Evolutionary conservation across 2,113 vertebrate species (phyloP).

Genomic region (Phalacrocorax aristotelis): DNA sequence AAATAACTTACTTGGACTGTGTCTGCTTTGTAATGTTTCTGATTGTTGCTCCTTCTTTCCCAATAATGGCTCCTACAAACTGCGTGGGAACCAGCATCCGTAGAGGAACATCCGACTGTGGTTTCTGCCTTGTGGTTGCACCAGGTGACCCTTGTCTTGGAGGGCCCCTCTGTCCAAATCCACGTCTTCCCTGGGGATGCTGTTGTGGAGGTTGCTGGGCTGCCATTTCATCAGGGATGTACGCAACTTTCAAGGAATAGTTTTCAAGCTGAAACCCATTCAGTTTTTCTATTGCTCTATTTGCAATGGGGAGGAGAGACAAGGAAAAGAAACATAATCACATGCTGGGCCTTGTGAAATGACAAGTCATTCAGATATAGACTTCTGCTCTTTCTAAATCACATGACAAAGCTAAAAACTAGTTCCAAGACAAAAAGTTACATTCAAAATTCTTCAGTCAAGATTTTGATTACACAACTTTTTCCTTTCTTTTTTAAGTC

Average conservation of each 20-base stretch:
- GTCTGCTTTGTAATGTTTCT: constrained; percentile 98
- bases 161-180: constrained; percentile 84
- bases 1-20: constrained; percentile 90
- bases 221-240: constrained; percentile 93
- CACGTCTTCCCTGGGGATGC: constrained; percentile 80
- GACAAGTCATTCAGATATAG: background rate
- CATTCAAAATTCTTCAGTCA: background rate
- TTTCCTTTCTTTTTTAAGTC: background rate
- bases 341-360: background rate
- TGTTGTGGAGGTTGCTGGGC: constrained; percentile 69
- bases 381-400: background rate
- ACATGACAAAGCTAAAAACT: background rate
- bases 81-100: constrained; percentile 95
- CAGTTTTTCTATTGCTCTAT: constrained; percentile 94
- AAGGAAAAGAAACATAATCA: background rate
- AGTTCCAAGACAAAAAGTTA: background rate
- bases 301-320: background rate
- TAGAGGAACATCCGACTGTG: constrained; percentile 89
- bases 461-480: background rate
- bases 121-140: constrained; percentile 84
- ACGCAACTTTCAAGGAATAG: constrained; percentile 92
- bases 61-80: constrained; percentile 97
- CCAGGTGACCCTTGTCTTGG: constrained; percentile 88
- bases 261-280: constrained; percentile 95
- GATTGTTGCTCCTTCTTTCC: constrained; percentile 97